These are phyloP conservation scores for Zalophus californianus DNA, from an alignment of 2,797 vertebrate genomes.

Conservation along the genomic window DNA sequence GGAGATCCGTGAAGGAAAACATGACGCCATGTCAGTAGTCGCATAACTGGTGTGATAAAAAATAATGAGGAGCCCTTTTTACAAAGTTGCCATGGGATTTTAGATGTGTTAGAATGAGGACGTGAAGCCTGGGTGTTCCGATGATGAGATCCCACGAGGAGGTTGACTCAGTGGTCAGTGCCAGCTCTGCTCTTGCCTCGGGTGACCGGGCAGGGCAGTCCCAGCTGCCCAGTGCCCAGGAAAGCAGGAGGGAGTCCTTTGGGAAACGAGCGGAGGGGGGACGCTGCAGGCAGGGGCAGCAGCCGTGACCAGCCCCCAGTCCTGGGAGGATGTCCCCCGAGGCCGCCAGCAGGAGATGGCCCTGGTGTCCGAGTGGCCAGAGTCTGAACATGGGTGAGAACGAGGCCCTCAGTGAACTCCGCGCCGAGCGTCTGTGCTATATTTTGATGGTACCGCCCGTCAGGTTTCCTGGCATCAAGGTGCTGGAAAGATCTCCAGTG, in stretches of 20 bases:
- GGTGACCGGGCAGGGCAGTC: rapidly evolving
- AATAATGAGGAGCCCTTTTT: rapidly evolving
- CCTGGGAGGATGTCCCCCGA: rapidly evolving
- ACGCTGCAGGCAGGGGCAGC: neutral
- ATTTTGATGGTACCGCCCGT: rapidly evolving
- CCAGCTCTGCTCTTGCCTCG: rapidly evolving
- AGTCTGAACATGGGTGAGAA: too few species aligned
- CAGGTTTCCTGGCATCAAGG: too few species aligned
- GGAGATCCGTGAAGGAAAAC: rapidly evolving
- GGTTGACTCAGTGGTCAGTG: rapidly evolving
- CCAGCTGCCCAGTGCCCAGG: rapidly evolving
- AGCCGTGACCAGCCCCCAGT: neutral
- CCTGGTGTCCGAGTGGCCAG: rapidly evolving
- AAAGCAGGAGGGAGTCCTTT: too few species aligned
- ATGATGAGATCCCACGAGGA: rapidly evolving
- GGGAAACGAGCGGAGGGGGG: neutral
- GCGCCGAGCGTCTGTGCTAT: rapidly evolving
- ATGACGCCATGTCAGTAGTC: rapidly evolving
- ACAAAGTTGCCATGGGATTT: rapidly evolving
- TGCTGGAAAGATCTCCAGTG: neutral
- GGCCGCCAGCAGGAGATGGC: rapidly evolving
- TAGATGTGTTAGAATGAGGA: neutral
- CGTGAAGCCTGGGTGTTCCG: rapidly evolving
- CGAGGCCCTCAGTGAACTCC: rapidly evolving
- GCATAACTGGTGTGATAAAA: rapidly evolving